A percentile compares a stretch with the other conserved stretches of the same genome.
Conservation (phyloP, 1,140 invertebrate species). For the Metaphire vulgaris region DNA sequence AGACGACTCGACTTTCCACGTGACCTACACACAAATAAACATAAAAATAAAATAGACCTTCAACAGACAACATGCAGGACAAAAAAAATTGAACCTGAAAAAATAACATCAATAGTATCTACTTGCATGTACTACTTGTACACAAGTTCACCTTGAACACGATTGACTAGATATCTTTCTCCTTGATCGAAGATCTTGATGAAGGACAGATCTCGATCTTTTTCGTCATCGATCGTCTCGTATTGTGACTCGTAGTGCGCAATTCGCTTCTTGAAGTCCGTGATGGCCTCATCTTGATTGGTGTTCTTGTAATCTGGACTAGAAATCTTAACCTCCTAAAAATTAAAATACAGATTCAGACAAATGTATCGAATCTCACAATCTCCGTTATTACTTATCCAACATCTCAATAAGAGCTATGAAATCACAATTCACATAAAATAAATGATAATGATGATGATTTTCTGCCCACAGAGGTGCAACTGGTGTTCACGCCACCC, state of each 20-base stretch:
- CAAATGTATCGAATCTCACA: too few species aligned
- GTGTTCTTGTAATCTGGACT: constrained; percentile 87
- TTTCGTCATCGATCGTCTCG: constrained; percentile 75
- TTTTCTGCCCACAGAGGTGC: too few species aligned
- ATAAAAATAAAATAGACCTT: background rate
- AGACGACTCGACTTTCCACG: constrained; percentile 94
- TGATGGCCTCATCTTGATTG: constrained; percentile 74
- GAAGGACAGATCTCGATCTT: constrained; percentile 63
- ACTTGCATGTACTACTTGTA: too few species aligned
- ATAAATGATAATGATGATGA: too few species aligned
- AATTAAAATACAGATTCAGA: too few species aligned
- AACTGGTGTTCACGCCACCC: too few species aligned
- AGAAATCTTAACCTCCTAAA: constrained; percentile 92
- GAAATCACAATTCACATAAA: too few species aligned
- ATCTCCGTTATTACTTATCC: too few species aligned
- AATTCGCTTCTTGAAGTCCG: constrained; percentile 91
- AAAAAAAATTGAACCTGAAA: background rate
- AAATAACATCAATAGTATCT: too few species aligned
- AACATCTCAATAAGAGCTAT: too few species aligned
- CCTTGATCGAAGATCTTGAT: constrained; percentile 97
- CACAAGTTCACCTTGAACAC: constrained; percentile 48
- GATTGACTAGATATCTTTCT: constrained; percentile 55
- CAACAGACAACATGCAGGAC: background rate
- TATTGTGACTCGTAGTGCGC: constrained; percentile 91
- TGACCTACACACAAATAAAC: constrained; percentile 60